Conservation (phyloP, 2,797 vertebrate species). For the Anguilla pacifica region DNA sequence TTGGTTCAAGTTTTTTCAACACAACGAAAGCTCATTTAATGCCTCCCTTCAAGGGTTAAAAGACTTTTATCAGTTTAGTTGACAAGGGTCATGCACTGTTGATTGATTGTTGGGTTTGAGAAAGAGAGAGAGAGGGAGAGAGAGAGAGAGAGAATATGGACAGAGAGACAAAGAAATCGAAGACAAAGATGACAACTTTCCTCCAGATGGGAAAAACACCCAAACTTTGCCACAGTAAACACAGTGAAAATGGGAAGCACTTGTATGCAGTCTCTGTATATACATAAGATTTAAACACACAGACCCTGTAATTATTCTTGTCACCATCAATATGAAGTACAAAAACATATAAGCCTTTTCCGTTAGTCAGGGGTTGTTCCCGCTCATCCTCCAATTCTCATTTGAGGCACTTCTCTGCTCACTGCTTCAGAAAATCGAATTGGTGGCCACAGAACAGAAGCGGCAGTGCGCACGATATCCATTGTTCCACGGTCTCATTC, state of each 20-base stretch:
- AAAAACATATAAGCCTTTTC: background rate
- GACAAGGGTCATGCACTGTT: background rate
- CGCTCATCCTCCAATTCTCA: background rate
- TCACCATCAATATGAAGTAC: background rate
- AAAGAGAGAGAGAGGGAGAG: background rate
- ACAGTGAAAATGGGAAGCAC: background rate
- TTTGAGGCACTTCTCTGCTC: background rate
- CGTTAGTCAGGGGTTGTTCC: background rate
- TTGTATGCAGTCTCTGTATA: background rate
- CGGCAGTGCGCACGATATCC: background rate
- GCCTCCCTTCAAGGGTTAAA: background rate
- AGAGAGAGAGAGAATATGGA: conserved; percentile 36
- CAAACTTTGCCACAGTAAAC: background rate
- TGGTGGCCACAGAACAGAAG: background rate
- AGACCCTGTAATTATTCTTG: background rate
- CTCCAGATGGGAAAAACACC: background rate
- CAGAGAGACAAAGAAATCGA: background rate
- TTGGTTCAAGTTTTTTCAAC: background rate
- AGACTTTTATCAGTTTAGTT: background rate
- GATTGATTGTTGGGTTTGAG: background rate
- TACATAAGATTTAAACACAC: background rate
- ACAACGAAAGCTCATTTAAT: background rate
- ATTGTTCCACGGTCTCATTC: background rate
- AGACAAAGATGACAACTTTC: background rate
- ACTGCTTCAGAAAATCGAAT: conserved; percentile 2